These are phyloP conservation scores for Lepidothrix coronata DNA, from an alignment of 2,113 vertebrate genomes.

Conservation along the genomic window DNA sequence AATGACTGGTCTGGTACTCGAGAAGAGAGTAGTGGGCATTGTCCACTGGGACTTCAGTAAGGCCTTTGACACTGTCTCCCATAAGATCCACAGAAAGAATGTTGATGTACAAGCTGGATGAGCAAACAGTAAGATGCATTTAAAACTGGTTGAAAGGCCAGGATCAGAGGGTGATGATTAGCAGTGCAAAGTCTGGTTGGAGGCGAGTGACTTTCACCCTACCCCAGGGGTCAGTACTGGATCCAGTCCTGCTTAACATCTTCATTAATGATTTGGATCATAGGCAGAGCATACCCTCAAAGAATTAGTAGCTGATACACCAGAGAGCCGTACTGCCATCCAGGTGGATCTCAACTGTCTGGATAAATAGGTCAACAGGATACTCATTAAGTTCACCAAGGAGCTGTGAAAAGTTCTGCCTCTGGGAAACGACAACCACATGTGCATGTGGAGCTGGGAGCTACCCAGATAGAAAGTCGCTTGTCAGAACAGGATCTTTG, in stretches of 20 bases:
- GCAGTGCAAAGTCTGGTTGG: rapidly evolving
- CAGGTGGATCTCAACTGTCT: not conserved
- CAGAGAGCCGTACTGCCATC: not conserved
- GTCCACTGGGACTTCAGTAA: not conserved
- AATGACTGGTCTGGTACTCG: not conserved
- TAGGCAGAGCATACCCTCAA: not conserved
- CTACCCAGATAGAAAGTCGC: not conserved
- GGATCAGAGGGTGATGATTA: not conserved
- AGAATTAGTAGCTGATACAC: not conserved
- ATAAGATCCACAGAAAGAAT: not conserved
- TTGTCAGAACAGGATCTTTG: not conserved
- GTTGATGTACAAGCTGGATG: not conserved
- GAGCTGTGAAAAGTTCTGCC: not conserved
- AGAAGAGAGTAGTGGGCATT: not conserved
- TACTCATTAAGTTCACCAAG: not conserved
- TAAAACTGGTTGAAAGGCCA: not conserved
- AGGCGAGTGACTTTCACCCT: rapidly evolving
- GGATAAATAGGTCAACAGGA: not conserved
- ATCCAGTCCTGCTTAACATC: not conserved
- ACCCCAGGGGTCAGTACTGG: not conserved
- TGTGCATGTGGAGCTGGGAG: not conserved
- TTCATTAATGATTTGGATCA: not conserved
- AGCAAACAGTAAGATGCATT: not conserved
- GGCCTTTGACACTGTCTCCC: not conserved
- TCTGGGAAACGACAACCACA: too few species aligned